Base-by-base conservation (phyloP, 2,113 vertebrate species). In the Dunckerocampus dactyliophorus region DNA sequence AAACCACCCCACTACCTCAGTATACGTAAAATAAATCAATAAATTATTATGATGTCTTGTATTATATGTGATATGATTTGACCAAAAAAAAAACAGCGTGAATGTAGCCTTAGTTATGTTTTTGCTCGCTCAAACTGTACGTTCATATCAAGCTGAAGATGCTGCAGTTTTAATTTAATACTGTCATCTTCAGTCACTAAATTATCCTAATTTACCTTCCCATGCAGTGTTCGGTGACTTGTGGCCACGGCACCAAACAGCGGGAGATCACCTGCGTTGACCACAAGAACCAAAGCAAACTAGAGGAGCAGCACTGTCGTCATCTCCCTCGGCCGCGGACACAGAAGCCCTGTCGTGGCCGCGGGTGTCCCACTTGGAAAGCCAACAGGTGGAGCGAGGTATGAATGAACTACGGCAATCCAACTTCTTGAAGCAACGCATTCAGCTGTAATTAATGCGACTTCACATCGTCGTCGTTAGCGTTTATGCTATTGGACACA, bases 331-430 rank as follows among this genome's bases (percentile, higher is more conserved):
- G 88, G 42, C 96, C 96, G 57, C 91, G 74, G n/a, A 83, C 73
- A 0, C 81, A 91, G 83, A 97, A 95, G 87, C 63, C 74, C 46
- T 99, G 96, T 67, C 90, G 93, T 73, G 74, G 88, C 17, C 86
- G 68, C 73, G 88, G 92, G 71, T 99, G 96, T 59, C 93, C 96
- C 79, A 63, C 75, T 65, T 99, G 96, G 96, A 97, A 95, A 81
- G 82, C 88, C 72, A 92, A 86, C 65, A 89, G 72, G 66, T 99
- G 96, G 96, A 90, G 81, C 47, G 88, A 92, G 91, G 96, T 98
- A 91, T 65, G 89, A 39, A 12, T 12, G 8, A 39, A 39, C 37
- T 11, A 11, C 10, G 37, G 8, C 10, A 39, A n/a, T n/a, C n/a
- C n/a, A n/a, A n/a, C n/a, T n/a, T n/a, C n/a, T n/a, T n/a, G n/a